Evolutionary conservation across 2,113 vertebrate genomes (phyloP).

Genomic region (Bujurquina vittata): DNA sequence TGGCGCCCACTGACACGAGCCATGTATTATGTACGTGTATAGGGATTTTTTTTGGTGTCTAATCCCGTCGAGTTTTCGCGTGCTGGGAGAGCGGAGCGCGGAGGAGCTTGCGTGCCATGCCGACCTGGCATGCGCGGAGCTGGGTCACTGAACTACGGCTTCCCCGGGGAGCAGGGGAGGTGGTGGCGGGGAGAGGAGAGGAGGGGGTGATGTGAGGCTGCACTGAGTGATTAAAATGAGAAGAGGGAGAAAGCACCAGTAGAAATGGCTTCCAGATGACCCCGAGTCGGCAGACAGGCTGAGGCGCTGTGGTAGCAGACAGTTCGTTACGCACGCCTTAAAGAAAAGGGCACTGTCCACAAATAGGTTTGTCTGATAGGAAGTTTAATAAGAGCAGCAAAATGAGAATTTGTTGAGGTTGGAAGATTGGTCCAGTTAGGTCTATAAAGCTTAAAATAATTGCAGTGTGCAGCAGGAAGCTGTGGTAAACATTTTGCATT

Average conservation of each 20-base stretch:
- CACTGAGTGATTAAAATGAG: slow-evolving; percentile 82
- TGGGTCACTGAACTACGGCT: slow-evolving; percentile 75
- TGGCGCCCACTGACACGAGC: slow-evolving; percentile 52
- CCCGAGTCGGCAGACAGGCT: slow-evolving; percentile 62
- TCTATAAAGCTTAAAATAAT: background rate
- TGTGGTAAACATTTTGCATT: background rate
- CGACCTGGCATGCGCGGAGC: slow-evolving; percentile 75
- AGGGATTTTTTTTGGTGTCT: slow-evolving; percentile 41
- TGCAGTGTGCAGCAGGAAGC: background rate
- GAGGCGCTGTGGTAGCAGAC: slow-evolving; percentile 45
- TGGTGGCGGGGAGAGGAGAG: background rate
- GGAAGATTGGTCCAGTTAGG: background rate
- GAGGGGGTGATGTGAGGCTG: slow-evolving; percentile 26
- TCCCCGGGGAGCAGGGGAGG: slow-evolving; percentile 72
- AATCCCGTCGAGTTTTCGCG: slow-evolving; percentile 63
- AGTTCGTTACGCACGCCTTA: slow-evolving; percentile 36
- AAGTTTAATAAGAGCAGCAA: background rate
- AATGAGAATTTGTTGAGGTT: background rate
- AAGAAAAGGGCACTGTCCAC: background rate
- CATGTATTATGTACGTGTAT: slow-evolving; percentile 65
- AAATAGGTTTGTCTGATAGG: background rate
- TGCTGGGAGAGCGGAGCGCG: slow-evolving; percentile 54
- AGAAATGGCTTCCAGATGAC: slow-evolving; percentile 86
- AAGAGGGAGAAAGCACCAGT: slow-evolving; percentile 72
- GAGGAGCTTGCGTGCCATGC: slow-evolving; percentile 81